Base-by-base conservation (phyloP, 2,888 invertebrate genomes). In the Temnothorax rugatulus region DNA sequence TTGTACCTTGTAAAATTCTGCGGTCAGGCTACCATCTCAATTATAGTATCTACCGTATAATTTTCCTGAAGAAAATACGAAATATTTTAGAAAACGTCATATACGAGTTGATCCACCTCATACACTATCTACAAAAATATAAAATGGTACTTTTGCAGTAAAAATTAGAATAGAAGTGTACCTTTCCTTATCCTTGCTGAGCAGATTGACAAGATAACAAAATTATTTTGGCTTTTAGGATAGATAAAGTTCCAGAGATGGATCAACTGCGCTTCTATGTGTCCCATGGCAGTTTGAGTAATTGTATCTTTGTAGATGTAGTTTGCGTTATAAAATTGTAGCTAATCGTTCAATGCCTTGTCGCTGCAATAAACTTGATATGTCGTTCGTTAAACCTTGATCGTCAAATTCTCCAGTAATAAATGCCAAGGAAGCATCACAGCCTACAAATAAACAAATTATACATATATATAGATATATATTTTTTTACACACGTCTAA, bases 401-500 rank as follows among this genome's bases (percentile, higher is more conserved):
- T 97, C 96, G 61, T 96, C 96, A 93, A 99, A 99, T 91, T 99
- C 96, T 0, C 99, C 99, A 8, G 98, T 98, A 44, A 99, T 96
- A 94, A 99, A 99, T 8, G 98, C 97, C 93, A 97, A 96, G 0
- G 98, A 97, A 4, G 97, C 99, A 96, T 99, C 99, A 91, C 97
- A 96, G 0, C 99, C 99, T 97, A 92, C 4, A 75, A 87, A 59
- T 44, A 79, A 47, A 90, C 83, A 63, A 83, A 84, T 68, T 66
- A 73, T 18, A 69, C 38, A 52, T 61, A 44, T 0, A 71, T 57
- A 63, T 66, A 50, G n/a, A n/a, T n/a, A n/a, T n/a, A n/a, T n/a
- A n/a, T n/a, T n/a, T n/a, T n/a, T 41, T 11, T 9, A 21, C 1
- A 1, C 1, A 21, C 18, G 8, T n/a, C 2, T 41, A 2, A 25